Evolutionary conservation across 2,888 invertebrate species (phyloP), one percentile per base, ranked within the genome.

Genomic region (Gastracanthus pulcherrimus): DNA sequence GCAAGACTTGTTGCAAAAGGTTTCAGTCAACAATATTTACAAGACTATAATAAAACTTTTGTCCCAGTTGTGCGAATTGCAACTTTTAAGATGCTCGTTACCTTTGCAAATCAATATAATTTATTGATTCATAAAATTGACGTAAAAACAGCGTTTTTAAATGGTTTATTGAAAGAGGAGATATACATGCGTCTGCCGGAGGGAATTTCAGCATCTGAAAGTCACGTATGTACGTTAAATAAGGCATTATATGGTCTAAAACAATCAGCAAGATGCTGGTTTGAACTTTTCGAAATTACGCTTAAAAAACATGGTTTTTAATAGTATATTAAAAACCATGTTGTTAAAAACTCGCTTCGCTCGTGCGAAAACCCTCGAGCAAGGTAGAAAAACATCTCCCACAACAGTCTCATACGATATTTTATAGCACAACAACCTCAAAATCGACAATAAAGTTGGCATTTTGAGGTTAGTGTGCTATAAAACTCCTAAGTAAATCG

Each of bases 1-100:
- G 84, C 76, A 64, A 71, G 81, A 19, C 41, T 82, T 23, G 80
- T 83, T 76, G 81, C 80, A 45, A 67, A 70, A n/a, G 82, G 70
- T 75, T 84, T 84, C 19, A 82, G 76, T 69, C 82, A 82, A 75
- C n/a, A 82, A 62, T 83, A 84, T 75, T 70, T 82, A 48, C 36
- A 51, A 58, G 79, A 82, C 69, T 80, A 78, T 41, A 67, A 79
- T 62, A 82, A 82, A 64, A 84, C 82, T 11, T 82, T 84, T 72
- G 80, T 69, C 11, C 84, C 81, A 45, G 82, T 80, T 62, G 81
- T 78, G 5, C 66, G 82, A 79, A 83, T 81, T 51, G 26, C 83
- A 36, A 84, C 79, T 66, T 84, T 82, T 62, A 51, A 19, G n/a
- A 19, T 51, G 11, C 5, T 41, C 2, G 7, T 41, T 41, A 83